Evolutionary conservation across 2,888 invertebrate species (phyloP).

Genomic region (Calameuta idolon): DNA sequence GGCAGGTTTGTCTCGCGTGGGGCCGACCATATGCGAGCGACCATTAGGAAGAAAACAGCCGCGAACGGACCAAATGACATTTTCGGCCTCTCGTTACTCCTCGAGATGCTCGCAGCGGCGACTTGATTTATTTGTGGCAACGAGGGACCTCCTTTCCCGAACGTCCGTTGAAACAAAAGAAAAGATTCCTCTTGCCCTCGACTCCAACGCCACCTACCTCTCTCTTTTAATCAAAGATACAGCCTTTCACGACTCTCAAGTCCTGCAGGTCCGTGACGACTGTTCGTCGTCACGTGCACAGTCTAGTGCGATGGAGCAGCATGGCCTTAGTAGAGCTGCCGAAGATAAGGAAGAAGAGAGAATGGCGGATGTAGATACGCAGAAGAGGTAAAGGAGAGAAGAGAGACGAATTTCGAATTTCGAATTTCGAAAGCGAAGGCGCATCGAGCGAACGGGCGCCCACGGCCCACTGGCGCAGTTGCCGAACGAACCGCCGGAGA

Average conservation of each 20-base stretch:
- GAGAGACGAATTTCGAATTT: too few relatives aligned
- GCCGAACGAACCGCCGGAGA: conserved; percentile 35
- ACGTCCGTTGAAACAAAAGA: too few relatives aligned
- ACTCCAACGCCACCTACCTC: too few relatives aligned
- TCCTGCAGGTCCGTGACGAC: too few relatives aligned
- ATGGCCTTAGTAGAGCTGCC: too few relatives aligned
- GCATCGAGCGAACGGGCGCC: neutral
- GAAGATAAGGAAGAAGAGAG: conserved; percentile 6
- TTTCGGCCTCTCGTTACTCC: conserved; percentile 10
- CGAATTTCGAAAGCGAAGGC: neutral
- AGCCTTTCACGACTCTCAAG: too few relatives aligned
- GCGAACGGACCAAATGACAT: conserved; percentile 6
- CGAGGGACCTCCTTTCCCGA: neutral
- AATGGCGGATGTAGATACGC: conserved; percentile 9
- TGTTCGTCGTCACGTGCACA: too few relatives aligned
- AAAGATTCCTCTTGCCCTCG: too few relatives aligned
- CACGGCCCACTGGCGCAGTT: conserved; percentile 19
- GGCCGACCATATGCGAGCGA: conserved; percentile 22
- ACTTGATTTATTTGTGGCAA: conserved; percentile 10
- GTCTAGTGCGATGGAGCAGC: too few relatives aligned
- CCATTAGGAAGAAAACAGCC: conserved; percentile 24
- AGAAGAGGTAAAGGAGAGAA: neutral
- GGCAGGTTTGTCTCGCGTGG: conserved; percentile 15
- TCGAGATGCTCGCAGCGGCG: conserved; percentile 13
- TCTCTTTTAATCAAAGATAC: too few relatives aligned